Evolutionary conservation across 2,888 invertebrate species (phyloP), one percentile per base, ranked within the genome.

Genomic region (Folsomia candida): DNA sequence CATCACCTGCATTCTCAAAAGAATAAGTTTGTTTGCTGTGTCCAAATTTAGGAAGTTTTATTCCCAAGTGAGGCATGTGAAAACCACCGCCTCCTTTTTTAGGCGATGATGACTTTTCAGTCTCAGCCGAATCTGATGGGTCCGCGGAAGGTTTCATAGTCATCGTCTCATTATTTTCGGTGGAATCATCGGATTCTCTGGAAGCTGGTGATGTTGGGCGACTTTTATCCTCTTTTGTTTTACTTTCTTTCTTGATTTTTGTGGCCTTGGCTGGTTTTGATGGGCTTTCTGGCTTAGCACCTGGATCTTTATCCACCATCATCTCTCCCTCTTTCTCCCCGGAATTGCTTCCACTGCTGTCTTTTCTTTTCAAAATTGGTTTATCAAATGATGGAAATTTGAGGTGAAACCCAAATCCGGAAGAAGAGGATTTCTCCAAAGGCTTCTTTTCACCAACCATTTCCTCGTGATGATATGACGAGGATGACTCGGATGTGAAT

Each of bases 21-120:
- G 76, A 76, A 57, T 76, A 76, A 11, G 72, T 72, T 59, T 76
- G 76, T 54, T 76, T 76, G 62, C 73, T 76, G 58, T 69, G 69
- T n/a, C 73, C 76, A 69, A 76, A 76, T 62, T 76, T 76, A 24
- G 76, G 76, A 9, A 76, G 69, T 68, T 76, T 76, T 20, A 76
- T 68, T 61, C 74, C 75, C 51, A 75, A 66, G 27, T 71, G 75
- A 24, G 75, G 76, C 71, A 76, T 73, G 29, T 73, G 76, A 51
- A 76, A 76, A 25, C 73, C 73, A 61, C 69, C 26, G 37, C 73
- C 60, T n/a, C 59, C 61, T 29, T 51, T 62, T 51, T 70, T 72
- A 60, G 63, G 63, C 25, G 67, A 58, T n/a, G n/a, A 9, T 37
- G 37, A 37, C 37, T 37, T 37, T 37, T 37, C 37, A 24, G 63